Conservation (phyloP, 2,888 invertebrate genomes). For the Volucella inflata region DNA sequence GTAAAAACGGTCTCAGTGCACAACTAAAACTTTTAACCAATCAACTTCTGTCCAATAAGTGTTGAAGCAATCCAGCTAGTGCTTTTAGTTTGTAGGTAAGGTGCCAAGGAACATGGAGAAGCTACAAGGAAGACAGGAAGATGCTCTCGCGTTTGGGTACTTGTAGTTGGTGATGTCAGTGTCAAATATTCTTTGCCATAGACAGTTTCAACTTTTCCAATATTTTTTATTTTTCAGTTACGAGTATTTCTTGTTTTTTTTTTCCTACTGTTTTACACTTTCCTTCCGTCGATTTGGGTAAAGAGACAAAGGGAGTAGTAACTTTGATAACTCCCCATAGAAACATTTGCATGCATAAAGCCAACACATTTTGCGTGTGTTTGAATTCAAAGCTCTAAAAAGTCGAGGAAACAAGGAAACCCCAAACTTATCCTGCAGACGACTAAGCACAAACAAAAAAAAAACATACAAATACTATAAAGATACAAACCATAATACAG, state of each 20-base stretch:
- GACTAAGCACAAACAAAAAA: slow-evolving; percentile 33
- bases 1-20: slow-evolving; percentile 49
- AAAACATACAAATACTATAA: slow-evolving; percentile 16
- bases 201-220: slow-evolving; percentile 71
- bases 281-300: slow-evolving; percentile 14
- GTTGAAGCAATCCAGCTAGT: slow-evolving; percentile 1
- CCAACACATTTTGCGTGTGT: slow-evolving; percentile 40
- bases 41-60: slow-evolving; percentile 66
- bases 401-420: slow-evolving; percentile 7
- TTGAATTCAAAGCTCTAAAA: slow-evolving; percentile 14
- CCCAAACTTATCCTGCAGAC: slow-evolving; percentile 24
- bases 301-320: neutral
- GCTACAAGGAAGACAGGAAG: slow-evolving; percentile 9
- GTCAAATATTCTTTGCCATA: slow-evolving; percentile 70
- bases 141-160: slow-evolving; percentile 12
- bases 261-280: slow-evolving; percentile 9
- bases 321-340: slow-evolving; percentile 45
- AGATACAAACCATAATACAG: slow-evolving; percentile 8
- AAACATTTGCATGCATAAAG: slow-evolving; percentile 62
- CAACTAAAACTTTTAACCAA: slow-evolving; percentile 71
- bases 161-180: slow-evolving; percentile 62
- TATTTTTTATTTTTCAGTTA: slow-evolving; percentile 38
- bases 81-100: neutral
- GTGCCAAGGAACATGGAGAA: slow-evolving; percentile 4
- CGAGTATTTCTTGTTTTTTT: neutral